phyloP scores from a whole-genome alignment of 2,888 invertebrate species.

The Drosophila falleni region DNA sequence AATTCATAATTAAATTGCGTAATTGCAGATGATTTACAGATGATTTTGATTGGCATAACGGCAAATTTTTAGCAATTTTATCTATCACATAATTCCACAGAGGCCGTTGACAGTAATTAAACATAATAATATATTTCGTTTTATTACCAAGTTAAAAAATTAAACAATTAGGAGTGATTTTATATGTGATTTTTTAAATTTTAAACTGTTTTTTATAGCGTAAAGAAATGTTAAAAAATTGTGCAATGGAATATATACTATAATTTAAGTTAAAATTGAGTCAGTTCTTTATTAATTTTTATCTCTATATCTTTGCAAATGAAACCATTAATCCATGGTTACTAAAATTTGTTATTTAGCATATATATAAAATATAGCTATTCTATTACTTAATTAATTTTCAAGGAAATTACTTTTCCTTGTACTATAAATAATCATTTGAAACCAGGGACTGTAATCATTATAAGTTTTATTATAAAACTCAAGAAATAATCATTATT shows the following conservation, averaged over 20 bases:
- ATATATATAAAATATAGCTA: too few relatives aligned
- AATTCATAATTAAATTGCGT: constrained; percentile 79
- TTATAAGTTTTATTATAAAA: too few relatives aligned
- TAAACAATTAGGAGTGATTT: too few relatives aligned
- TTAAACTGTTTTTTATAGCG: background rate
- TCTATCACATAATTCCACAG: constrained; percentile 2
- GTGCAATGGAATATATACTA: background rate
- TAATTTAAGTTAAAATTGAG: background rate
- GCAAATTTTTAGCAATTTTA: constrained; percentile 9
- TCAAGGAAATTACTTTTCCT: too few relatives aligned
- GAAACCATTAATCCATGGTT: too few relatives aligned
- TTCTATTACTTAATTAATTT: too few relatives aligned
- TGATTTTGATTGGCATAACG: constrained; percentile 39
- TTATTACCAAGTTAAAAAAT: too few relatives aligned
- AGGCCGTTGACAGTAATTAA: background rate
- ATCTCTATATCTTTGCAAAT: background rate
- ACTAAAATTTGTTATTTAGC: too few relatives aligned
- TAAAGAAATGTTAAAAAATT: background rate
- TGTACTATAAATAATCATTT: too few relatives aligned
- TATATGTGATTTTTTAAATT: background rate
- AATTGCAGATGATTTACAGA: constrained; percentile 68
- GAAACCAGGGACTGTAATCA: too few relatives aligned
- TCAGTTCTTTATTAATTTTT: background rate
- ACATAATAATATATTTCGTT: background rate
- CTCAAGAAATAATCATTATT: too few relatives aligned